These are phyloP conservation scores for Halichoerus grypus DNA, from an alignment of 2,113 vertebrate genomes.

Conservation along the genomic window DNA sequence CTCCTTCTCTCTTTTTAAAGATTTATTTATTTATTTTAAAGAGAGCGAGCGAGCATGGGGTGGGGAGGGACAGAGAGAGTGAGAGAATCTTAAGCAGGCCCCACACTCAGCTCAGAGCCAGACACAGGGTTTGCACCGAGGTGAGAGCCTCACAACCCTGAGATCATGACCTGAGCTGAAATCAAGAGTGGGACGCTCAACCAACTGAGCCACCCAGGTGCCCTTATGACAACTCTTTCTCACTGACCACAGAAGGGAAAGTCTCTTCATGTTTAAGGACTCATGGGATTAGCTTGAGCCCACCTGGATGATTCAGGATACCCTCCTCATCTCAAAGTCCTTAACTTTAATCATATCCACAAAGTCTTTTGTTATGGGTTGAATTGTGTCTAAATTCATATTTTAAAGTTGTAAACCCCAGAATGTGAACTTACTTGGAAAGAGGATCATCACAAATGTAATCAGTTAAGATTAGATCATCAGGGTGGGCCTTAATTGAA, in stretches of 20 bases:
- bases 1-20: not conserved
- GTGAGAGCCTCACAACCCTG: not conserved
- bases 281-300: not conserved
- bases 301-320: not conserved
- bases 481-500: not conserved
- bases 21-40: not conserved
- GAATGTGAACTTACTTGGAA: not conserved
- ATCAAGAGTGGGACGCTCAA: not conserved
- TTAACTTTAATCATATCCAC: not conserved
- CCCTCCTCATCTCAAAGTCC: not conserved
- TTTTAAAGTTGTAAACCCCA: not conserved
- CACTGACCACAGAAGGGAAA: not conserved
- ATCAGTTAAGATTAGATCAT: not conserved
- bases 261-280: not conserved
- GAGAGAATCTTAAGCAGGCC: not conserved
- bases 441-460: not conserved
- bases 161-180: not conserved
- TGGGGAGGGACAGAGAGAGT: not conserved
- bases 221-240: not conserved
- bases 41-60: not conserved
- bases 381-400: not conserved
- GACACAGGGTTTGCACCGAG: not conserved
- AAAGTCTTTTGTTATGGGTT: not conserved
- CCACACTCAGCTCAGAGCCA: not conserved
- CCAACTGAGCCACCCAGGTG: not conserved